phyloP scores from a whole-genome alignment of 1,140 invertebrate species.

The Ostrea denselamellosa region DNA sequence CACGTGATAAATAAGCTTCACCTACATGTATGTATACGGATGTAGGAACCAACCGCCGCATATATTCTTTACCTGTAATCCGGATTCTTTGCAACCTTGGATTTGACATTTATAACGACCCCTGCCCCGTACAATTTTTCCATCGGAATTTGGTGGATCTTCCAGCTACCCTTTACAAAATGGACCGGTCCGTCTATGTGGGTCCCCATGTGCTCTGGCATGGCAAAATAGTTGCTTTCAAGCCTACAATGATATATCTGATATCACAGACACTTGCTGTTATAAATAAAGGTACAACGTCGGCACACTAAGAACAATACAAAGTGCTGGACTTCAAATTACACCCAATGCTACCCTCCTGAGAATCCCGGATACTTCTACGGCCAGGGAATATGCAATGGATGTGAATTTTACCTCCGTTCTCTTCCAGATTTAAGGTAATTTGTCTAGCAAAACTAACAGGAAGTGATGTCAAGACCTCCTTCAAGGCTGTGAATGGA shows the following conservation, averaged over 20 bases:
- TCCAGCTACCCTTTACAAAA: slow-evolving; percentile 25
- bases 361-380: not conserved
- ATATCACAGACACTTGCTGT: not conserved
- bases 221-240: slow-evolving; percentile 81
- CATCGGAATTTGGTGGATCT: slow-evolving; percentile 55
- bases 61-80: slow-evolving; percentile 56
- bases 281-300: not conserved
- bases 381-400: not conserved
- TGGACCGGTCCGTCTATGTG: slow-evolving; percentile 75
- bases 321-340: too few species aligned
- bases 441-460: not conserved
- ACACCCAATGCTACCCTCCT: not conserved
- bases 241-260: slow-evolving; percentile 76
- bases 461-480: too few species aligned
- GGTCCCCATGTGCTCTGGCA: slow-evolving; percentile 84
- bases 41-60: too few species aligned
- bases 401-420: too few species aligned
- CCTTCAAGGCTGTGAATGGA: too few species aligned
- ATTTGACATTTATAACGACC: too few species aligned
- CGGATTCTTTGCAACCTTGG: slow-evolving; percentile 61
- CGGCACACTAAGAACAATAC: not conserved
- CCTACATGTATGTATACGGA: too few species aligned
- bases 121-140: slow-evolving; percentile 51
- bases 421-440: too few species aligned
- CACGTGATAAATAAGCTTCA: too few species aligned